Base-by-base conservation (phyloP, 2,113 vertebrate genomes). In the Fulmarus glacialis region DNA sequence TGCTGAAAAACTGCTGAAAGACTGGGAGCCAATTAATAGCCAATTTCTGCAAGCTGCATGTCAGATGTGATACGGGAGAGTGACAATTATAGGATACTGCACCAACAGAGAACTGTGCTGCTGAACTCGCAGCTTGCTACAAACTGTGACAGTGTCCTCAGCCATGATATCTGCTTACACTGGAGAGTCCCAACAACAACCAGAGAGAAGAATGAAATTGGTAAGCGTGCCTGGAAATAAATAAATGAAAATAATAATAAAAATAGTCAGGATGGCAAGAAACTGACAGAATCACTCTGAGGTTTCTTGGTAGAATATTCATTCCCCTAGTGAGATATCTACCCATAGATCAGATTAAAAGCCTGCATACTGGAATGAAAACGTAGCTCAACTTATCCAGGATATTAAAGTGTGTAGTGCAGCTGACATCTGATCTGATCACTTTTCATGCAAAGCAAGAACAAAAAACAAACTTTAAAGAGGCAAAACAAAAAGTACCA, bases 341-440 rank as follows among this genome's bases (percentile, higher is more conserved):
- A 73, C 71, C 90, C 95, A 62, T 8, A 82, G 82, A 97, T 97
- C 96, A 97, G 97, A 97, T 97, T 97, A 97, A 96, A 97, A 95
- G 82, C 62, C 96, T 80, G 85, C 80, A 87, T 93, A 64, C 87
- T 94, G 87, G 87, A 96, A 97, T 95, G 90, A 94, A 97, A 97
- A 85, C 1, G 18, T 64, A 96, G 84, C 95, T 96, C 90, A 95
- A 66, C 96, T 93, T 95, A 96, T 62, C 88, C 96, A 97, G 96
- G 97, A 97, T 97, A 97, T 97, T 97, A 96, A 97, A 97, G 93
- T 64, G 74, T 96, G 96, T 95, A 95, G 92, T 82, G 74, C 73
- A 90, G 82, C 96, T 93, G 97, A 97, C 93, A 95, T 91, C 95
- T 96, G 95, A 97, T 97, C 93, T 95, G 95, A 97, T 97, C 92